These are phyloP conservation scores for Calliopum simillimum DNA, from an alignment of 2,888 invertebrate species.

Conservation along the genomic window DNA sequence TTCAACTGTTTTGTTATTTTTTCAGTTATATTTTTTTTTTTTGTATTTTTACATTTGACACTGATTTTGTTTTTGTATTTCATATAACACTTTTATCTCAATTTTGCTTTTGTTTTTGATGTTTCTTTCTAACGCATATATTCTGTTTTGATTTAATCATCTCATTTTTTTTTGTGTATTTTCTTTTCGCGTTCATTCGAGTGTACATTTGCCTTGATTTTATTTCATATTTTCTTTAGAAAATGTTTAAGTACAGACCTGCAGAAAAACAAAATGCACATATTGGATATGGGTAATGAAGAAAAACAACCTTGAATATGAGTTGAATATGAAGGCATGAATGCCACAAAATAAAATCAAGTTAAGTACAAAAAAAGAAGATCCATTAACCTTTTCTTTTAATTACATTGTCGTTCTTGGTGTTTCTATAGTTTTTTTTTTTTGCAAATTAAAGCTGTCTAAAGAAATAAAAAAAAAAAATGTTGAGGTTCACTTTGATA, in stretches of 20 bases:
- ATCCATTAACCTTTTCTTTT: conserved; percentile 59
- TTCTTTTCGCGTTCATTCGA: conserved; percentile 34
- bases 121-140: neutral
- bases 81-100: too few relatives aligned
- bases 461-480: too few relatives aligned
- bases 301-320: neutral
- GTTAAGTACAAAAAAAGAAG: conserved; percentile 59
- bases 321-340: too few relatives aligned
- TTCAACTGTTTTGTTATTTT: too few relatives aligned
- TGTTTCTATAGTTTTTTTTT: neutral
- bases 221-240: neutral
- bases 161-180: conserved; percentile 11
- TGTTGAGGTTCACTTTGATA: too few relatives aligned
- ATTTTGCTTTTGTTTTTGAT: too few relatives aligned
- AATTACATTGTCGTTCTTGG: neutral
- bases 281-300: too few relatives aligned
- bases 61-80: neutral
- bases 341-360: conserved; percentile 32
- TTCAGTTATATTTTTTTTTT: neutral
- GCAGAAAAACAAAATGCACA: too few relatives aligned
- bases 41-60: neutral
- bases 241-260: too few relatives aligned
- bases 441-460: conserved; percentile 39
- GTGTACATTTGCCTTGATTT: conserved; percentile 26
- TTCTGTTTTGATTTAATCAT: conserved; percentile 23